Percentiles rank a stretch among this genome's conserved stretches.
Conservation (phyloP, 1,140 invertebrate species). For the Cherax destructor region DNA sequence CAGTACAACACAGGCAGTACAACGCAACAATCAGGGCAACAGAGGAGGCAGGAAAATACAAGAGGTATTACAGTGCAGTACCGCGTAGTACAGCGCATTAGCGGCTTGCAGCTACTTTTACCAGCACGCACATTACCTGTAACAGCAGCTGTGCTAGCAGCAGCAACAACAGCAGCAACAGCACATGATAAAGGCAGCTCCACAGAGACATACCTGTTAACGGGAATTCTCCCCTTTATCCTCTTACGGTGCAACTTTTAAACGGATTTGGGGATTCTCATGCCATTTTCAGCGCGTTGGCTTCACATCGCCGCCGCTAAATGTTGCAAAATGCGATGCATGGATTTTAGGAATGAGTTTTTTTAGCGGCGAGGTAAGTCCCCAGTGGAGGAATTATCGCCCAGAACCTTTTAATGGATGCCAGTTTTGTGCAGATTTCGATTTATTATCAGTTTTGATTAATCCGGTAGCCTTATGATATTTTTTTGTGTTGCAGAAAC, state of each 20-base stretch:
- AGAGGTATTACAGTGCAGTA: too few relatives aligned
- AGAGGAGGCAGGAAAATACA: too few relatives aligned
- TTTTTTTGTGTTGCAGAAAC: constrained; percentile 4
- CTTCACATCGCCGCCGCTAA: constrained; percentile 51
- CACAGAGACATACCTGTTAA: constrained; percentile 40
- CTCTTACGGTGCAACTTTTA: constrained; percentile 41
- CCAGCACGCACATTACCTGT: too few relatives aligned
- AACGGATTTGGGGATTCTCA: constrained; percentile 41
- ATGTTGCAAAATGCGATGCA: constrained; percentile 55
- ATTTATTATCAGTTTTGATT: constrained; percentile 43
- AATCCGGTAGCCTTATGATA: constrained; percentile 1
- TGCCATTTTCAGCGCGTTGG: constrained; percentile 45
- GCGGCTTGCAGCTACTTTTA: too few relatives aligned
- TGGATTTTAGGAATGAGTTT: constrained; percentile 54
- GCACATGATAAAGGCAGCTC: neutral
- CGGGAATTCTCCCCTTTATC: constrained; percentile 23
- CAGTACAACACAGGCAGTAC: too few relatives aligned
- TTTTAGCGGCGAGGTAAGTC: neutral
- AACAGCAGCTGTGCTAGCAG: too few relatives aligned
- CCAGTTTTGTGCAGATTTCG: neutral
- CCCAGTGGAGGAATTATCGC: constrained; percentile 44
- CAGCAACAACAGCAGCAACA: too few relatives aligned
- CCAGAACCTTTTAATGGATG: constrained; percentile 21
- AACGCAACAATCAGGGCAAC: too few relatives aligned
- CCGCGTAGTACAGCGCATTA: too few relatives aligned